Evolutionary conservation across 92 coral and sea anemone genomes (phyloP).

Genomic region (Actinostola sp.): DNA sequence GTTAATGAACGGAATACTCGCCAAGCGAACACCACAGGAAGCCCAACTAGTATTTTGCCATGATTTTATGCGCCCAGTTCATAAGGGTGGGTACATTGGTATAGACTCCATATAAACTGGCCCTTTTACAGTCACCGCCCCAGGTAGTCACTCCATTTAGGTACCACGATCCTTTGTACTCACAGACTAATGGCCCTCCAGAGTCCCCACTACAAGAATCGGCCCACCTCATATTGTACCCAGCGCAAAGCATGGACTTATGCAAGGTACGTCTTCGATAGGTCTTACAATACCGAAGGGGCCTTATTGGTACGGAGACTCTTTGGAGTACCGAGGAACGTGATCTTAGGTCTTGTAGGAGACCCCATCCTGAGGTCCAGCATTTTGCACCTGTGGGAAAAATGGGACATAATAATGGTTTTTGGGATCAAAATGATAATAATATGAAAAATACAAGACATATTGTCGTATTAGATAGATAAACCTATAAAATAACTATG

Average conservation of each 20-base stretch:
- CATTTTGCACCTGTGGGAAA: slow-evolving; percentile 23
- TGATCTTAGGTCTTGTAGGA: neutral
- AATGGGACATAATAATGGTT: neutral
- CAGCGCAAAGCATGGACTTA: slow-evolving; percentile 41
- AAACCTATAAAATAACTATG: too few relatives aligned
- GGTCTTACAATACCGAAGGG: slow-evolving; percentile 14
- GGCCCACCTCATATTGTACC: slow-evolving; percentile 13
- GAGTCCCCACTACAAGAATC: slow-evolving; percentile 44
- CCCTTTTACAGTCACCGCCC: slow-evolving; percentile 41
- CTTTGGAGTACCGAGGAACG: slow-evolving; percentile 19
- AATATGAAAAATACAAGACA: too few relatives aligned
- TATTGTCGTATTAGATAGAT: too few relatives aligned
- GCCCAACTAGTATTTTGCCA: slow-evolving; percentile 20
- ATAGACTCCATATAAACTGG: slow-evolving; percentile 20
- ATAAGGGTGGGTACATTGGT: slow-evolving; percentile 19
- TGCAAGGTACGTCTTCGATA: slow-evolving; percentile 3
- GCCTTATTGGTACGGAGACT: slow-evolving; percentile 28
- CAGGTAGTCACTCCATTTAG: slow-evolving; percentile 28
- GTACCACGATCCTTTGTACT: slow-evolving; percentile 26
- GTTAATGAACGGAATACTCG: too few relatives aligned
- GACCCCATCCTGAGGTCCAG: slow-evolving; percentile 59
- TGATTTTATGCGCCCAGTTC: slow-evolving; percentile 28
- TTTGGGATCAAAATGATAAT: too few relatives aligned
- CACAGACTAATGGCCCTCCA: slow-evolving; percentile 40
- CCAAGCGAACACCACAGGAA: too few relatives aligned